Percentiles rank a stretch among this genome's conserved stretches.
Conservation (phyloP, 2,797 vertebrate species). For the Dromococcyx pavoninus region DNA sequence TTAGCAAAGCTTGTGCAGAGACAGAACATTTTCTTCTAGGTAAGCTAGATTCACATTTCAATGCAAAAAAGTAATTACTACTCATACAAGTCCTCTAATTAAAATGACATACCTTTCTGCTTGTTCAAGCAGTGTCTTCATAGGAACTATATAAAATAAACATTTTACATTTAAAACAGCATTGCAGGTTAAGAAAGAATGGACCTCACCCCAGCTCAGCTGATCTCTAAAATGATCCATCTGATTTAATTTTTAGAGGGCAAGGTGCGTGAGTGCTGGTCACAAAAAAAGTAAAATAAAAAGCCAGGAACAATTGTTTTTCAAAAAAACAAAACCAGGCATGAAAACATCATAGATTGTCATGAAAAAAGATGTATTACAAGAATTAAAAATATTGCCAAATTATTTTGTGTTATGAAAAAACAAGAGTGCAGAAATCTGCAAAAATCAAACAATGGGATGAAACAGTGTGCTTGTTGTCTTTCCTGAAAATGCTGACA, state of each 20-base stretch:
- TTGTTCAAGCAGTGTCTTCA: background rate
- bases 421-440: background rate
- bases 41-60: background rate
- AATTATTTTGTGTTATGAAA: background rate
- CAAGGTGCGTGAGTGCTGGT: background rate
- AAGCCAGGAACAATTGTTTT: background rate
- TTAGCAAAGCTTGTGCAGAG: background rate
- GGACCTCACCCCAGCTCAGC: background rate
- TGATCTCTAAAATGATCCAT: background rate
- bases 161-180: background rate
- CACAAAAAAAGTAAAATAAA: background rate
- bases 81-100: background rate
- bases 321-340: background rate
- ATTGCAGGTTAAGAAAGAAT: background rate
- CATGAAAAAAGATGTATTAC: background rate
- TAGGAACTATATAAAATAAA: background rate
- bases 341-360: background rate
- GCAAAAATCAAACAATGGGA: background rate
- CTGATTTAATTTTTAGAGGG: background rate
- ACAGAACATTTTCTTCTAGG: background rate
- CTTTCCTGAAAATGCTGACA: conserved; percentile 14
- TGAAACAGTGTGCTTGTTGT: background rate
- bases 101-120: background rate
- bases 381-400: background rate
- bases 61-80: background rate